phyloP scores from a whole-genome alignment of 2,797 vertebrate genomes.

The Pseudochirops corinnae region DNA sequence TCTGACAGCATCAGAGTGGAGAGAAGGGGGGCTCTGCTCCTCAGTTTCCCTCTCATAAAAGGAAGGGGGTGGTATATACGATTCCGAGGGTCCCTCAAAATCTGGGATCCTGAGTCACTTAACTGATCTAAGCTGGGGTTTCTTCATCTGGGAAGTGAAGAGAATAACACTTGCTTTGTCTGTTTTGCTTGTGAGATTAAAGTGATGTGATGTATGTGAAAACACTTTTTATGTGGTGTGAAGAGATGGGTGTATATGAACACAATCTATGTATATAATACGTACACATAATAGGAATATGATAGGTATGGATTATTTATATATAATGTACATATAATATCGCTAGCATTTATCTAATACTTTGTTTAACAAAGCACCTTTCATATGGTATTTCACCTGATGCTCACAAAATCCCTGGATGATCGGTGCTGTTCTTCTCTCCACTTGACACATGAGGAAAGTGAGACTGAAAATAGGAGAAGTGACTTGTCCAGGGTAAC shows the following conservation, averaged over 20 bases:
- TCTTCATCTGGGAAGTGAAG: background rate
- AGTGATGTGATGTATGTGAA: background rate
- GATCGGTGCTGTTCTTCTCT: too few relatives aligned
- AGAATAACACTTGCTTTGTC: background rate
- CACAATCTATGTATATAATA: background rate
- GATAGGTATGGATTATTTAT: too few relatives aligned
- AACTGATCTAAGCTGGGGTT: background rate
- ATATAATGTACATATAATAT: too few relatives aligned
- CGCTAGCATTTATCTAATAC: too few relatives aligned
- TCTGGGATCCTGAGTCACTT: background rate
- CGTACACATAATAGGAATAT: too few relatives aligned
- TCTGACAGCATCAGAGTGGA: background rate
- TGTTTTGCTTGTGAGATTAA: background rate
- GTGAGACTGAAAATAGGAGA: background rate
- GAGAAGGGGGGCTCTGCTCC: background rate
- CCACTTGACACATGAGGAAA: background rate
- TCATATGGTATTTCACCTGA: too few relatives aligned
- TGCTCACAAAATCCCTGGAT: background rate
- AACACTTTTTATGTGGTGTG: background rate
- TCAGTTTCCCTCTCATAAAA: background rate
- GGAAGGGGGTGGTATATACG: background rate
- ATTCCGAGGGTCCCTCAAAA: background rate
- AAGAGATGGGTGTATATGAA: background rate
- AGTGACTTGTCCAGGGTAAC: background rate
- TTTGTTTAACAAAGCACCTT: background rate